Base-by-base conservation (phyloP, 2,888 invertebrate species). In the Notocelia uddmanniana region DNA sequence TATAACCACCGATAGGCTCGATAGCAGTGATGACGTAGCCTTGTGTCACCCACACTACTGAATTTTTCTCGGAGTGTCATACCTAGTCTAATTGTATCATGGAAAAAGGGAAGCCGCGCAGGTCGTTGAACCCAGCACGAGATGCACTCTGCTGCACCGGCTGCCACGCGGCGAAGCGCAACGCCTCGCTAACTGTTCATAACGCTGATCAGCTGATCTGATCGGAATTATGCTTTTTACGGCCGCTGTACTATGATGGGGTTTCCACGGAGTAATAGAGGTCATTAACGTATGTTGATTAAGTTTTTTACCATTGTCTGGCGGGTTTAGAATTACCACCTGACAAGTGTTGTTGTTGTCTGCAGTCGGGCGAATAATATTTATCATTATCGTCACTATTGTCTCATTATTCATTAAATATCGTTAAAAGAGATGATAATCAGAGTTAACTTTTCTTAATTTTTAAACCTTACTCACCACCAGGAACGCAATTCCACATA, bases 151-250 rank as follows among this genome's bases (percentile, higher is more conserved):
- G 73, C 34, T 69, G 75, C 75, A 73, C 69, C 69, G 64, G 45
- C 45, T 69, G 57, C 34, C 50, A 57, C 68, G 57, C 64, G 54
- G 64, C 64, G 21, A 64, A 54, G 62, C 68, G 68, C 31, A 23
- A 45, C 69, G 37, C 66, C 41, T 69, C 74, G 76, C 74, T 75
- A 75, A 75, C 57, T 57, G 67, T 67, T 45, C 55, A 66, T 52
- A 63, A 31, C 62, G 34, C n/a, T 55, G 64, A 64, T 64, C 64
- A 64, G 64, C 64, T 64, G 64, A 64, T 64, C 64, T 23, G 64
- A 64, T 64, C 52, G 52, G 37, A 63, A 63, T 63, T 63, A 63
- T 63, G 63, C 50, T 63, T 63, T 63, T 63, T 63, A 63, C 19
- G 34, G 15, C 62, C 10, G 26, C 60, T 45, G 41, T 48, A 23